Evolutionary conservation across 2,113 vertebrate species (phyloP).

Genomic region (Paralichthys olivaceus): DNA sequence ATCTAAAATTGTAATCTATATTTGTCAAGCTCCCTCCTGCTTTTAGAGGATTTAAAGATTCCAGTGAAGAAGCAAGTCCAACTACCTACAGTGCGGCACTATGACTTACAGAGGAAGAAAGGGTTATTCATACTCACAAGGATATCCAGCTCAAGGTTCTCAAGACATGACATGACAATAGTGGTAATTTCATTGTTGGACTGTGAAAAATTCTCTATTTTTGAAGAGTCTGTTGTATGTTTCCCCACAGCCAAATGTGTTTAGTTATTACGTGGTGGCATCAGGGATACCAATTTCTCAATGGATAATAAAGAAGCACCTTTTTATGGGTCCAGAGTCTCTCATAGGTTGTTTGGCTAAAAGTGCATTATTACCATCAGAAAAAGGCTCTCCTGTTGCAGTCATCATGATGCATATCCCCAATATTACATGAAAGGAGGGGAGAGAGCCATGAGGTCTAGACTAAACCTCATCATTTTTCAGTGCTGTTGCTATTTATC

Average conservation of each 20-base stretch:
- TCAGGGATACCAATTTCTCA: conserved; percentile 8
- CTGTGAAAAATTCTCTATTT: neutral
- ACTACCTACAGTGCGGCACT: neutral
- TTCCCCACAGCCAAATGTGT: neutral
- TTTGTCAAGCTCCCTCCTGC: neutral
- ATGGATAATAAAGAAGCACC: neutral
- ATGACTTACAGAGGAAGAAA: neutral
- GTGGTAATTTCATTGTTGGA: neutral
- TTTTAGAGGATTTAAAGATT: neutral
- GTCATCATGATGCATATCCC: neutral
- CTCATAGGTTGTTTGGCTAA: neutral
- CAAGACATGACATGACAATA: neutral
- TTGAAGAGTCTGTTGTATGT: neutral
- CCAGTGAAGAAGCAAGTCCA: neutral
- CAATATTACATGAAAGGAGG: neutral
- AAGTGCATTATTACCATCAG: conserved; percentile 3
- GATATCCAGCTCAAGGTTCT: neutral
- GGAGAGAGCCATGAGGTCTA: neutral
- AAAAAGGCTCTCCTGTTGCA: conserved; percentile 2
- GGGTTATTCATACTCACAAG: neutral
- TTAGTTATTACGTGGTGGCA: neutral
- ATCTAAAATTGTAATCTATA: no score
- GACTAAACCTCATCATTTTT: conserved; percentile 35
- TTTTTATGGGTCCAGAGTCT: neutral
- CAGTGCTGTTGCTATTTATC: conserved; percentile 59